Base-by-base conservation (phyloP, 2,797 vertebrate species). In the Tarsius wallacei region DNA sequence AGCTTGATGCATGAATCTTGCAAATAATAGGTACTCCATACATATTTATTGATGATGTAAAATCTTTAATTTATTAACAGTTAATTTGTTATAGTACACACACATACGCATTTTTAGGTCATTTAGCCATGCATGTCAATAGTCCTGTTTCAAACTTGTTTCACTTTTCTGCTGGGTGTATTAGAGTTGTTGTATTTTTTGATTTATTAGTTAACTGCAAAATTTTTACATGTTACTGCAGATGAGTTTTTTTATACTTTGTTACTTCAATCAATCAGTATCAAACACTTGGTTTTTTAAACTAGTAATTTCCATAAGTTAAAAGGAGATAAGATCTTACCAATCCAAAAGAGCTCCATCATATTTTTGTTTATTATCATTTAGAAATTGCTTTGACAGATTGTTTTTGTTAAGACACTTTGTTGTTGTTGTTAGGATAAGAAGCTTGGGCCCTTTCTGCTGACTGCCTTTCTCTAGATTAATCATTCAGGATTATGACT, bases 241-340 rank as follows among this genome's bases (percentile, higher is more conserved):
- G 21, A 21, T 87, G 36, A 80, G 2, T 33, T 89, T 90, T 97
- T 87, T 97, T 87, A 78, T 61, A 19, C 19, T 31, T 66, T 47
- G 9, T 68, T 77, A 10, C 22, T 86, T 94, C 51, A 47, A 42
- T 73, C 4, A 74, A 28, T 90, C 33, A 57, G 19, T 70, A 53
- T 8, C 36, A 93, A 93, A 74, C 28, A 82, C 3, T 5, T 84
- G 55, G 87, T 28, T 24, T 81, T 76, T 78, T 36, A 85, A 91
- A 87, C 26, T 59, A 81, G 14, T 3, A 28, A 61, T 68, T 77
- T 55, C 9, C 24, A 83, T 17, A 76, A 88, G 59, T 93, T 76
- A 49, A 1, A 81, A 80, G 24, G 33, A 87, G 10, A 10, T 57
- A 57, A 12, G 33, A n/a, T 87, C 26, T 88, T 42, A 78, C 15